Evolutionary conservation across 2,888 invertebrate genomes (phyloP).

Genomic region (Brachynemurus nebulosus): DNA sequence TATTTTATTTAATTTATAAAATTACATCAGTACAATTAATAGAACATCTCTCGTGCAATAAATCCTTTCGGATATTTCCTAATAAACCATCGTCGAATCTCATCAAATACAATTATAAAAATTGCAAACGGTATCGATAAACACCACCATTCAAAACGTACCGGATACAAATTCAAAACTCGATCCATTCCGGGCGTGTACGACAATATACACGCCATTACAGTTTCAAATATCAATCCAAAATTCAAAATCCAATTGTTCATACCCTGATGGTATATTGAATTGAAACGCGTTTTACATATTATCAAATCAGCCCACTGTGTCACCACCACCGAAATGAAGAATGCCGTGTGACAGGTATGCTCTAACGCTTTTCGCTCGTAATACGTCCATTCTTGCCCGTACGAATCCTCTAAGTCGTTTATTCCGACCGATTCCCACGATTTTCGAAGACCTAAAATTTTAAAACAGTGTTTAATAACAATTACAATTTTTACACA

Average conservation of each 20-base stretch:
- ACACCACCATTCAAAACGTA: slow-evolving; percentile 55
- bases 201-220: slow-evolving; percentile 49
- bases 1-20: neutral
- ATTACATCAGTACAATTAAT: slow-evolving; percentile 29
- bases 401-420: slow-evolving; percentile 55
- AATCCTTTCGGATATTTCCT: slow-evolving; percentile 52
- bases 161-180: slow-evolving; percentile 53
- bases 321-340: slow-evolving; percentile 60
- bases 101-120: slow-evolving; percentile 61
- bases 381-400: slow-evolving; percentile 56
- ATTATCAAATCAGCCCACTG: slow-evolving; percentile 68
- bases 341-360: slow-evolving; percentile 67
- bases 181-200: slow-evolving; percentile 55
- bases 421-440: slow-evolving; percentile 56
- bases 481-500: too few relatives aligned
- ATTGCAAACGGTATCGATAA: slow-evolving; percentile 59
- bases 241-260: slow-evolving; percentile 48
- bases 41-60: slow-evolving; percentile 64
- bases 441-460: slow-evolving; percentile 40
- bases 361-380: slow-evolving; percentile 55
- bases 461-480: neutral
- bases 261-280: slow-evolving; percentile 64
- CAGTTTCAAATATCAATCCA: slow-evolving; percentile 46
- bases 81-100: slow-evolving; percentile 53
- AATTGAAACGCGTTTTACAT: slow-evolving; percentile 63